Conservation (phyloP, 1,140 invertebrate species). For the Bicyclus anynana region DNA sequence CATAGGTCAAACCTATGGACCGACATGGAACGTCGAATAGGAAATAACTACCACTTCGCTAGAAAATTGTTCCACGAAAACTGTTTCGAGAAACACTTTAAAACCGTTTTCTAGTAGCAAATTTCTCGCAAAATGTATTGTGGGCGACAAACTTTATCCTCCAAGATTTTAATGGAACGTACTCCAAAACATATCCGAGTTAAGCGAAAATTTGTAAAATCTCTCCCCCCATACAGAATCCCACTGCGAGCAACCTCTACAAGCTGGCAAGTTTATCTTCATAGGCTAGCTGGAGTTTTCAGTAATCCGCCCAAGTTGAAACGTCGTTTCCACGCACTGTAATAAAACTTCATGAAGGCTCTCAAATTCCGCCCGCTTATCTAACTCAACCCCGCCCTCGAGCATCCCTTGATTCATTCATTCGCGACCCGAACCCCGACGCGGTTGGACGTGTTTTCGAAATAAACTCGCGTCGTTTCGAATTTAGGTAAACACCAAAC, state of each 20-base stretch:
- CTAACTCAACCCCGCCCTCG: slow-evolving; percentile 43
- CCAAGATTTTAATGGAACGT: slow-evolving; percentile 17
- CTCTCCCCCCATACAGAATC: slow-evolving; percentile 7
- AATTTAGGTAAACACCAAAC: slow-evolving; percentile 35
- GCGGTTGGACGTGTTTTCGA: slow-evolving; percentile 26
- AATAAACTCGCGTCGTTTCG: slow-evolving; percentile 24
- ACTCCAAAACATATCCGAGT: slow-evolving; percentile 24
- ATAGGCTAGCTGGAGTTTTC: slow-evolving; percentile 28
- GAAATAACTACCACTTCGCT: too few species aligned
- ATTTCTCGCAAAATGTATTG: background rate
- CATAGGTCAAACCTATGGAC: too few species aligned
- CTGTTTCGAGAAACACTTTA: too few species aligned
- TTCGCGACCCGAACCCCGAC: slow-evolving; percentile 34
- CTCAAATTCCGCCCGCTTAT: slow-evolving; percentile 20
- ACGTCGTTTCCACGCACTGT: slow-evolving; percentile 7
- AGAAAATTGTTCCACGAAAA: too few species aligned
- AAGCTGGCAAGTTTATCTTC: slow-evolving; percentile 32
- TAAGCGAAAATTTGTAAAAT: slow-evolving; percentile 25
- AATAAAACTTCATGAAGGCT: slow-evolving; percentile 3
- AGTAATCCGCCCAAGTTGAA: slow-evolving; percentile 30
- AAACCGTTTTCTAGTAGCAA: too few species aligned
- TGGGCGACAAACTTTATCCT: background rate
- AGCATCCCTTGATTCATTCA: slow-evolving; percentile 49
- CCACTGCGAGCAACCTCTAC: slow-evolving; percentile 18
- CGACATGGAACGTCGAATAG: too few species aligned